phyloP scores from a whole-genome alignment of 2,888 invertebrate genomes.

The Vandiemenella viatica region DNA sequence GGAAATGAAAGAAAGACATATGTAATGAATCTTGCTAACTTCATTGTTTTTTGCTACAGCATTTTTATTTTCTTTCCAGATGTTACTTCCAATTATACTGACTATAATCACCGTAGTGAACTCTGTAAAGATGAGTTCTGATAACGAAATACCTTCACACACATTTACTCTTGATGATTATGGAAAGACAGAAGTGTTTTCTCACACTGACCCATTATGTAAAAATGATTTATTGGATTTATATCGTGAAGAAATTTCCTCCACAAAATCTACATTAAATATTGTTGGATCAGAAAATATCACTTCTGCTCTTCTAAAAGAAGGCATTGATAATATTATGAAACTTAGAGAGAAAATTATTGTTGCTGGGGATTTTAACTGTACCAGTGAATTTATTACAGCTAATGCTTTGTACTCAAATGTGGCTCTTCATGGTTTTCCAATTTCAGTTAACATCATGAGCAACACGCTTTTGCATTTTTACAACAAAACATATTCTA shows the following conservation, averaged over 20 bases:
- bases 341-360: background rate
- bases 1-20: no score
- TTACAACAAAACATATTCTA: no score
- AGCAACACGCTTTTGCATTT: slow-evolving; percentile 32
- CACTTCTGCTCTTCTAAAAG: background rate
- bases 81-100: background rate
- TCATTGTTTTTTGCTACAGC: no score
- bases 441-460: slow-evolving; percentile 35
- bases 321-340: background rate
- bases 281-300: background rate
- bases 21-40: no score
- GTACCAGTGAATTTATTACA: background rate
- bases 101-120: background rate
- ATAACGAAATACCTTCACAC: background rate
- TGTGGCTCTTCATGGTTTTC: slow-evolving; percentile 35
- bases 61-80: background rate
- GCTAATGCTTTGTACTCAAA: slow-evolving; percentile 29
- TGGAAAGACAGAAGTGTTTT: background rate
- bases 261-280: background rate
- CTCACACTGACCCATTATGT: background rate
- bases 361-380: background rate
- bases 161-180: background rate
- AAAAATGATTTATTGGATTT: background rate
- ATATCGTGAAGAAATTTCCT: background rate
- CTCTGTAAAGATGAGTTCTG: background rate